These are phyloP conservation scores for Cyphomyrmex costatus DNA, from an alignment of 1,140 invertebrate genomes.

Conservation along the genomic window DNA sequence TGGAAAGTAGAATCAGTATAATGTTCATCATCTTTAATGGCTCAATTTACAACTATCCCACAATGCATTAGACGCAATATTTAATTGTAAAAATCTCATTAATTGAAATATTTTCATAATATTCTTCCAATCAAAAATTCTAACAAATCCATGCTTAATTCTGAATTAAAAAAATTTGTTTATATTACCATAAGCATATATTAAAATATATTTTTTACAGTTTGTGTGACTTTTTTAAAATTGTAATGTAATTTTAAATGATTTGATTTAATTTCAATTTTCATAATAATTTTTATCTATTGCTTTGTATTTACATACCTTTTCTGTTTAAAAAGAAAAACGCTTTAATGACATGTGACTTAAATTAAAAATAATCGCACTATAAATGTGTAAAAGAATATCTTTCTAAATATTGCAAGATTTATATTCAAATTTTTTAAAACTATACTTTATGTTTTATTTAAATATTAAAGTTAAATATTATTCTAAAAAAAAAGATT, in stretches of 20 bases:
- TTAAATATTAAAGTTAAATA: background rate
- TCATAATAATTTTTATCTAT: background rate
- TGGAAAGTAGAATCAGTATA: too few relatives aligned
- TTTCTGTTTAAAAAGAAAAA: background rate
- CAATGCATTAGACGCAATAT: background rate
- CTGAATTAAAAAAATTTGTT: background rate
- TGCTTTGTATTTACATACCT: background rate
- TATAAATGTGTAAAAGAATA: background rate
- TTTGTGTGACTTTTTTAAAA: background rate
- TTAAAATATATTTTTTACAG: background rate
- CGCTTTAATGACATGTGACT: background rate
- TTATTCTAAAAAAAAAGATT: background rate
- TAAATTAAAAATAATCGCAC: background rate
- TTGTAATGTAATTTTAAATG: background rate
- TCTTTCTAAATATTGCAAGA: background rate
- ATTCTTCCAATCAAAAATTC: background rate
- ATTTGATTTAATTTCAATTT: background rate
- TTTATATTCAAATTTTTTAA: background rate
- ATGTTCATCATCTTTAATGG: background rate
- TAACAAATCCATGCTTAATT: background rate
- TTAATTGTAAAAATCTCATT: background rate
- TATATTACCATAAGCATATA: background rate
- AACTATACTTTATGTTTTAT: background rate
- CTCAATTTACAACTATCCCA: background rate
- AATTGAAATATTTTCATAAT: background rate